Percentiles rank a stretch among this genome's conserved stretches.
Conservation (phyloP, 2,888 invertebrate genomes). For the Aphidoletes aphidimyza region DNA sequence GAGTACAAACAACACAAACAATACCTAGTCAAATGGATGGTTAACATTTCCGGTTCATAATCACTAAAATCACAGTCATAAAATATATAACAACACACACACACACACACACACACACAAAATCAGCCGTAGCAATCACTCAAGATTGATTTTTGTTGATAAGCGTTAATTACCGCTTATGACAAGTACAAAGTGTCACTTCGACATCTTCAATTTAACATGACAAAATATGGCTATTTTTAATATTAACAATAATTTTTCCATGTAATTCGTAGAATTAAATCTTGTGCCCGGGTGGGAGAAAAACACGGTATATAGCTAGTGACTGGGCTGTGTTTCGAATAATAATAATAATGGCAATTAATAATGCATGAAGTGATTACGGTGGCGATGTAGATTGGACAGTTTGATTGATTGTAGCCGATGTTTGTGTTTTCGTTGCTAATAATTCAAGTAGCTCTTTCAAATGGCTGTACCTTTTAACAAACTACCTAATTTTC, state of each 20-base stretch:
- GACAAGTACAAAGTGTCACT: constrained; percentile 17
- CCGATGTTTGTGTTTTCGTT: background rate
- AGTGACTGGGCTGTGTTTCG: background rate
- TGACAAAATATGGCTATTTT: background rate
- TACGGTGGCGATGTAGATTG: background rate
- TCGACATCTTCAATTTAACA: background rate
- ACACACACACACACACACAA: no score
- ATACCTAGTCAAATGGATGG: background rate
- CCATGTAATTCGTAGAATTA: constrained; percentile 16
- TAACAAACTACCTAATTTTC: no score
- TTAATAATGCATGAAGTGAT: constrained; percentile 43
- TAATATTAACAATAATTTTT: constrained; percentile 17
- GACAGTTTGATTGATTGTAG: constrained; percentile 35
- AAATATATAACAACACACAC: no score
- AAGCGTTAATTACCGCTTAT: constrained; percentile 20
- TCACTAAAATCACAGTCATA: background rate
- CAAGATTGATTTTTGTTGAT: constrained; percentile 18
- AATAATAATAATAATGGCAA: constrained; percentile 39
- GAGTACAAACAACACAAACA: background rate
- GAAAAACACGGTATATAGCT: background rate
- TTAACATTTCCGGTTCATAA: constrained; percentile 8
- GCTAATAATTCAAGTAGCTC: background rate
- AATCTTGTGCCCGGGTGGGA: background rate
- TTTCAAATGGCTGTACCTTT: background rate
- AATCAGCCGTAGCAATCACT: background rate